phyloP scores from a whole-genome alignment of 1,140 invertebrate genomes.

The Sycophila sp. region DNA sequence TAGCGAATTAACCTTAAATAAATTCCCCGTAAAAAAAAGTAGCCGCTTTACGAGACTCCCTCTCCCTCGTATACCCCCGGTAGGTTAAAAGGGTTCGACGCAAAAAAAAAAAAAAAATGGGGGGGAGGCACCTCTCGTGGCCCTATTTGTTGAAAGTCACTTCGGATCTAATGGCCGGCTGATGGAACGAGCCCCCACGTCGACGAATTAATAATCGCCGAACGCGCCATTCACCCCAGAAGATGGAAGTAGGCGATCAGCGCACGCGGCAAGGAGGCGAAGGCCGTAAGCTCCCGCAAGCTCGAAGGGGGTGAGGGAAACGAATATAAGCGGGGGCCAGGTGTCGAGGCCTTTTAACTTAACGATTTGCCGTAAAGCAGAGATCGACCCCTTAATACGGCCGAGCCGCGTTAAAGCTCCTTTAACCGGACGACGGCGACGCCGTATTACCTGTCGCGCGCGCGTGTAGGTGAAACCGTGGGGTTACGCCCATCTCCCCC shows the following conservation, averaged over 20 bases:
- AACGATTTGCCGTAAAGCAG: slow-evolving; percentile 44
- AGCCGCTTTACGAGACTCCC: neutral
- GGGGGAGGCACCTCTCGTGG: too few relatives aligned
- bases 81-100: neutral
- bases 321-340: too few relatives aligned
- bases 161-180: neutral
- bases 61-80: neutral
- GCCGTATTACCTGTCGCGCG: neutral
- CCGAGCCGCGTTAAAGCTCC: neutral
- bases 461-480: too few relatives aligned
- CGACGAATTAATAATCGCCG: neutral
- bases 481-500: too few relatives aligned
- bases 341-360: slow-evolving; percentile 39
- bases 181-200: too few relatives aligned
- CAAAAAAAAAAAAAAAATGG: neutral
- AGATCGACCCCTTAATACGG: slow-evolving; percentile 34
- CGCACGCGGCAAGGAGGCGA: too few relatives aligned
- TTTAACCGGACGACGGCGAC: too few relatives aligned
- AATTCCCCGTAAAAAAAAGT: neutral
- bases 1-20: neutral
- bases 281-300: slow-evolving; percentile 22
- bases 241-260: too few relatives aligned
- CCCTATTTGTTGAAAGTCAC: neutral
- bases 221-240: too few relatives aligned
- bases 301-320: slow-evolving; percentile 18